These are phyloP conservation scores for Phylloscopus collybita DNA, from an alignment of 2,797 vertebrate species.

Conservation along the genomic window DNA sequence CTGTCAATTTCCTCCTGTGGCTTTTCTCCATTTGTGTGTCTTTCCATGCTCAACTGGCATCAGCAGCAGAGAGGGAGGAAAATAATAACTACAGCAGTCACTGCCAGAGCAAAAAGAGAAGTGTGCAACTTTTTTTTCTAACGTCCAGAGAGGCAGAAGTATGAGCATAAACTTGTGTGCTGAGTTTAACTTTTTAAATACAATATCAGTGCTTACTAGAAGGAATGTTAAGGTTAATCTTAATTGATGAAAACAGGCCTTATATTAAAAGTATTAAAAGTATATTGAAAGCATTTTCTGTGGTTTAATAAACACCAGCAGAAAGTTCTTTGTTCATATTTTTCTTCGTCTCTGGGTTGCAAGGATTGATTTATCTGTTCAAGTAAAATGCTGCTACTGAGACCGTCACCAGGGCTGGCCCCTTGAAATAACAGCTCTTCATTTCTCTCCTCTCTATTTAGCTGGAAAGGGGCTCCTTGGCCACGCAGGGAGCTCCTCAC, in stretches of 20 bases:
- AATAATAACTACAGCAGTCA: neutral
- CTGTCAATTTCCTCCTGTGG: neutral
- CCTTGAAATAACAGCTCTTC: neutral
- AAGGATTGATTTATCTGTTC: neutral
- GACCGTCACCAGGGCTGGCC: neutral
- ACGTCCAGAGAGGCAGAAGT: neutral
- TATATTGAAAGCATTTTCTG: neutral
- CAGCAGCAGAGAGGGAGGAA: neutral
- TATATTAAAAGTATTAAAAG: neutral
- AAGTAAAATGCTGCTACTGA: neutral
- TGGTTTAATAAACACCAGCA: neutral
- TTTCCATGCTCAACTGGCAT: constrained; percentile 33
- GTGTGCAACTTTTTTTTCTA: neutral
- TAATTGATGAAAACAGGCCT: neutral
- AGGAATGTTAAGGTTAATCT: neutral
- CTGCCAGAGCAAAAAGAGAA: neutral
- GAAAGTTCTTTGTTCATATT: neutral
- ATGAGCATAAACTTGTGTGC: neutral
- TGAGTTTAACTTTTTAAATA: neutral
- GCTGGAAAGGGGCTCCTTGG: neutral
- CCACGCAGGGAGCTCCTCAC: rapidly evolving
- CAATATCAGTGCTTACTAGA: neutral
- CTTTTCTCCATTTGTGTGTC: constrained; percentile 1
- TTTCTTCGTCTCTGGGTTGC: neutral
- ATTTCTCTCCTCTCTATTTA: neutral